A percentile compares a stretch with the other conserved stretches of the same genome.
Conservation (phyloP, 2,113 vertebrate genomes). For the Cyprinodon brontotheroides region DNA sequence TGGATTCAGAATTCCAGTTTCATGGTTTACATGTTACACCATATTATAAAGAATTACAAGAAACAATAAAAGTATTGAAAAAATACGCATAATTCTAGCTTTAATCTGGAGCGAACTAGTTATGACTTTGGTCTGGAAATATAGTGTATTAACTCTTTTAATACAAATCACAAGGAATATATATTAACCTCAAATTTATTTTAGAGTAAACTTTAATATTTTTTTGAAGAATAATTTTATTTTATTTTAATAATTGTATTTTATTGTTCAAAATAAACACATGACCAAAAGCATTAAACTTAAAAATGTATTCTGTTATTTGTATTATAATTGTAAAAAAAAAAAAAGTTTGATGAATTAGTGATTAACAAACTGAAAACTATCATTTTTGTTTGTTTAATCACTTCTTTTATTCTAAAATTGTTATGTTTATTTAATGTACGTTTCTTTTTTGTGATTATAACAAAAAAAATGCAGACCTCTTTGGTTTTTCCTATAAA, state of each 20-base stretch:
- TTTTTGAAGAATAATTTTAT: neutral
- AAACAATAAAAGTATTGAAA: neutral
- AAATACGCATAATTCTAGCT: neutral
- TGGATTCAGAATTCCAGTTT: constrained; percentile 50
- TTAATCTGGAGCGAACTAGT: neutral
- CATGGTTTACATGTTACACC: constrained; percentile 53
- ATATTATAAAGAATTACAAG: too few relatives aligned
- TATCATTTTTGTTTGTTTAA: too few relatives aligned
- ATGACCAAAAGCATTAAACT: neutral
- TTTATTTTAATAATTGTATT: too few relatives aligned
- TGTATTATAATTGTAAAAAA: neutral
- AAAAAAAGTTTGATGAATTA: neutral
- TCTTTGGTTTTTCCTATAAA: too few relatives aligned
- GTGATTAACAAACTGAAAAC: neutral
- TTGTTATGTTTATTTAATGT: too few relatives aligned
- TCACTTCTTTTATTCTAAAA: too few relatives aligned
- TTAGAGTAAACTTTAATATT: neutral
- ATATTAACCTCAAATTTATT: neutral
- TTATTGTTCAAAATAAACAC: neutral
- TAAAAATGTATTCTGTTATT: too few relatives aligned
- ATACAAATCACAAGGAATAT: too few relatives aligned
- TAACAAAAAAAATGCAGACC: too few relatives aligned
- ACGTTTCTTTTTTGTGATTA: too few relatives aligned
- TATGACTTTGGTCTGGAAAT: neutral
- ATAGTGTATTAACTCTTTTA: too few relatives aligned